Evolutionary conservation across 2,797 vertebrate species (phyloP).

Genomic region (Takifugu ocellatus): DNA sequence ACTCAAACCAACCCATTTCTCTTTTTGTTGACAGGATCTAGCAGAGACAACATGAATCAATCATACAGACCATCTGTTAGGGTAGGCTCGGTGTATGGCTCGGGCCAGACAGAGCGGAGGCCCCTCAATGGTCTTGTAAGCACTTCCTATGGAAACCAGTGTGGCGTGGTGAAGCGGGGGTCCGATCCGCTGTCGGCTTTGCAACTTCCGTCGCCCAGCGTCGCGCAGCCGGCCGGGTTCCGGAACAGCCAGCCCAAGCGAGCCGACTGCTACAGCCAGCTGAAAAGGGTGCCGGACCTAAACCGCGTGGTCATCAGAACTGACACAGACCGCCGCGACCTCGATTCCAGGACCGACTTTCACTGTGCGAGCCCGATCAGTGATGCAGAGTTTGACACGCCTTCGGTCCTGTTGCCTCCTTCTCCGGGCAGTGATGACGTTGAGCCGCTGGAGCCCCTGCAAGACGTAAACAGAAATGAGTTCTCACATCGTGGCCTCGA

Average conservation of each 20-base stretch:
- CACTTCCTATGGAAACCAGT: constrained; percentile 84
- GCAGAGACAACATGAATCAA: constrained; percentile 92
- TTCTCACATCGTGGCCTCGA: constrained; percentile 71
- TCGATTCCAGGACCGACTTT: constrained; percentile 55
- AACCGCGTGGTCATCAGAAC: constrained; percentile 82
- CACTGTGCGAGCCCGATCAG: constrained; percentile 67
- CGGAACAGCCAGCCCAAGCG: constrained; percentile 77
- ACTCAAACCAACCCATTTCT: constrained; percentile 26
- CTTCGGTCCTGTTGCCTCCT: constrained; percentile 58
- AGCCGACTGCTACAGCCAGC: constrained; percentile 84
- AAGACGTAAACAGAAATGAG: constrained; percentile 62
- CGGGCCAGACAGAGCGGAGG: constrained; percentile 79
- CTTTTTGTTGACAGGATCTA: constrained; percentile 79
- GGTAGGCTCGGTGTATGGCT: constrained; percentile 81
- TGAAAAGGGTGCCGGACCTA: constrained; percentile 85
- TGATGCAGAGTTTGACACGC: constrained; percentile 62
- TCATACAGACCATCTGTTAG: constrained; percentile 88
- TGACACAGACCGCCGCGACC: constrained; percentile 52
- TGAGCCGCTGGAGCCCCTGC: constrained; percentile 49
- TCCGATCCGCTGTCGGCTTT: constrained; percentile 67
- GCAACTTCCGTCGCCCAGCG: constrained; percentile 72
- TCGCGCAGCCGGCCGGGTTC: constrained; percentile 72
- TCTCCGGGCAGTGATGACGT: constrained; percentile 57
- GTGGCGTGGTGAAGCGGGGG: constrained; percentile 71
- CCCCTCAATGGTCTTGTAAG: constrained; percentile 78